Conservation (phyloP, 2,113 vertebrate genomes). For the Zingel zingel region DNA sequence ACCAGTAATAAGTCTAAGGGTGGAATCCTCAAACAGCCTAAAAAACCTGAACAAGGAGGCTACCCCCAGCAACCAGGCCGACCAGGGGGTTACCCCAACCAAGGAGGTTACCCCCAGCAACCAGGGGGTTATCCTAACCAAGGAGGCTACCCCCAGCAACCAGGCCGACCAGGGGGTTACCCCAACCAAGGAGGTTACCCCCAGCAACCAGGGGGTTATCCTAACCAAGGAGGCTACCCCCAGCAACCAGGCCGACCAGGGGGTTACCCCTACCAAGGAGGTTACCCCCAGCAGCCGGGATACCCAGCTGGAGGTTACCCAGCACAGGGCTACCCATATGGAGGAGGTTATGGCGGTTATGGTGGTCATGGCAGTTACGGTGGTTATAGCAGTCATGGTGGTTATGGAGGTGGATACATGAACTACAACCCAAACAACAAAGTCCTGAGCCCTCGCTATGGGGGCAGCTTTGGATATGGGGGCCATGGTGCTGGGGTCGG, state of each 20-base stretch:
- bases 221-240: slow-evolving; percentile 32
- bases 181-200: slow-evolving; percentile 15
- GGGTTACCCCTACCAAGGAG: neutral
- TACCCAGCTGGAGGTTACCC: slow-evolving; percentile 19
- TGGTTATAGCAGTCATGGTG: neutral
- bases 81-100: slow-evolving; percentile 32
- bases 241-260: neutral
- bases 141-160: slow-evolving; percentile 7
- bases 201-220: slow-evolving; percentile 10
- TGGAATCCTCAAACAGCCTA: slow-evolving; percentile 15
- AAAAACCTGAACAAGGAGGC: slow-evolving; percentile 16
- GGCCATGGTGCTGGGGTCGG: slow-evolving; percentile 61
- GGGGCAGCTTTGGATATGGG: slow-evolving; percentile 70
- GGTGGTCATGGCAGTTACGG: slow-evolving; percentile 33
- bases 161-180: neutral
- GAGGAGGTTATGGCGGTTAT: slow-evolving; percentile 26
- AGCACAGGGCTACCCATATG: slow-evolving; percentile 20
- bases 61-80: slow-evolving; percentile 25
- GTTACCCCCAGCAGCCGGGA: slow-evolving; percentile 31
- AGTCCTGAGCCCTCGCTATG: slow-evolving; percentile 79
- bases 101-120: slow-evolving; percentile 15
- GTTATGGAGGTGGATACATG: slow-evolving; percentile 18
- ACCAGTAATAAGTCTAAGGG: slow-evolving; percentile 22
- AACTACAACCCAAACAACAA: slow-evolving; percentile 71
- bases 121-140: slow-evolving; percentile 14